Base-by-base conservation (phyloP, 37 sponge, comb jelly and placozoan species). In the Aplysina aerophoba region DNA sequence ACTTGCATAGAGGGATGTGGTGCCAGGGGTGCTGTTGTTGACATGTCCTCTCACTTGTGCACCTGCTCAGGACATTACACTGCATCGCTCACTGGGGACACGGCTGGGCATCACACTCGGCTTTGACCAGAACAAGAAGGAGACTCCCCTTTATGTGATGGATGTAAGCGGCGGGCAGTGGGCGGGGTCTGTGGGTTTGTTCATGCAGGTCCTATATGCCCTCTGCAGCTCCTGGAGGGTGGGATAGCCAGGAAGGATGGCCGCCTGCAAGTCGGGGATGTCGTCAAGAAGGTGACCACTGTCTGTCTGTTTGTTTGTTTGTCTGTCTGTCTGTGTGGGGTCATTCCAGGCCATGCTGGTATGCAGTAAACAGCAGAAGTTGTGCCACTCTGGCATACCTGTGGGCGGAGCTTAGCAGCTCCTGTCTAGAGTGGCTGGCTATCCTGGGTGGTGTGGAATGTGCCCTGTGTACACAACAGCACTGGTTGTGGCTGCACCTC, bases 171-270 rank as follows among this genome's bases (percentile, higher is more conserved):
- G 20, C 21, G 19, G 36, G 33, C 59, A 34, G 81, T 58, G 62
- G 5, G 16, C 31, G 25, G 28, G 35, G 25, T 24, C 33, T 53
- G 34, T 57, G 28, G 36, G 59, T 59, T 50, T 55, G 37, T 28
- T 3, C 21, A 30, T 20, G 14, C n/a, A n/a, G n/a, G n/a, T n/a
- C n/a, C n/a, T n/a, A 55, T 57, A 39, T 79, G 53, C 44, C 31
- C 40, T 31, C 28, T 35, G 11, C 72, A 93, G 94, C 55, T 93
- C 14, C 39, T 93, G 0, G 81, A 91, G 0, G 88, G 60, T 84
- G 94, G 94, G 20, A 71, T 94, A 30, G 94, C 94, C 37, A 86
- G 87, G 20, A 65, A 88, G 66, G 86, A 94, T 83, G 94, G 91
- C 54, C 50, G 94, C 25, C 66, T 94, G 28, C 63, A 82, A 74